Conservation (phyloP, 2,888 invertebrate genomes). For the Drosophila greeni region DNA sequence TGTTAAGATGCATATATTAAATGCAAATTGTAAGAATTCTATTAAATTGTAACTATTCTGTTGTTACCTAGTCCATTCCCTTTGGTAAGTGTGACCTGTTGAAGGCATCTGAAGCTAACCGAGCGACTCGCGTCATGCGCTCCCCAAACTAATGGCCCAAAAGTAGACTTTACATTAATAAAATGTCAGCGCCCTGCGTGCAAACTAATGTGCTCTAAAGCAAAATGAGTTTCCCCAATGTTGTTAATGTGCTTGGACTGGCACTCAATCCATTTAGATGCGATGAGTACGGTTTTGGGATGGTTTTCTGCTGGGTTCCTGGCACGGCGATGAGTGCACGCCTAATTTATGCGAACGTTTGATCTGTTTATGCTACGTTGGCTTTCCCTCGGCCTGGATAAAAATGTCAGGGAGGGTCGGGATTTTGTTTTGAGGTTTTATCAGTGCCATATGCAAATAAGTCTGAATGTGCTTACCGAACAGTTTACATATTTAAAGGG, state of each 20-base stretch:
- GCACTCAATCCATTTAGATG: constrained; percentile 25
- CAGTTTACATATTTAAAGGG: constrained; percentile 50
- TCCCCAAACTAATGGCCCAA: constrained; percentile 9
- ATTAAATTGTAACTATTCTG: neutral
- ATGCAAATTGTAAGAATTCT: neutral
- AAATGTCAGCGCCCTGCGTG: constrained; percentile 15
- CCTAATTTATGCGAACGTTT: constrained; percentile 58
- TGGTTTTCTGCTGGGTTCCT: constrained; percentile 7
- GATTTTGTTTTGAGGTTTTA: constrained; percentile 37
- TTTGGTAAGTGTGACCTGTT: neutral
- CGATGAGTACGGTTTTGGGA: constrained; percentile 5
- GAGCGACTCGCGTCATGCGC: neutral
- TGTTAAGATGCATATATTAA: neutral
- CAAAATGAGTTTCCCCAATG: constrained; percentile 44
- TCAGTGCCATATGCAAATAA: constrained; percentile 62
- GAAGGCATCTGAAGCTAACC: constrained; percentile 13
- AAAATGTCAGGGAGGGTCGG: constrained; percentile 4
- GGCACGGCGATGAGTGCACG: constrained; percentile 28
- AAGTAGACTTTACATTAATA: constrained; percentile 28
- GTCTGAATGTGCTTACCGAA: constrained; percentile 42
- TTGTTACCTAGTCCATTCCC: neutral
- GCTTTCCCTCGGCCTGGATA: constrained; percentile 38
- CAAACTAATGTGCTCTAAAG: constrained; percentile 40
- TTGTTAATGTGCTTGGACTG: constrained; percentile 33
- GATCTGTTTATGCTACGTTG: constrained; percentile 70